Evolutionary conservation across 1,140 invertebrate genomes (phyloP), one percentile per base, ranked within the genome.

Genomic region (Hydropsyche tenuis): DNA sequence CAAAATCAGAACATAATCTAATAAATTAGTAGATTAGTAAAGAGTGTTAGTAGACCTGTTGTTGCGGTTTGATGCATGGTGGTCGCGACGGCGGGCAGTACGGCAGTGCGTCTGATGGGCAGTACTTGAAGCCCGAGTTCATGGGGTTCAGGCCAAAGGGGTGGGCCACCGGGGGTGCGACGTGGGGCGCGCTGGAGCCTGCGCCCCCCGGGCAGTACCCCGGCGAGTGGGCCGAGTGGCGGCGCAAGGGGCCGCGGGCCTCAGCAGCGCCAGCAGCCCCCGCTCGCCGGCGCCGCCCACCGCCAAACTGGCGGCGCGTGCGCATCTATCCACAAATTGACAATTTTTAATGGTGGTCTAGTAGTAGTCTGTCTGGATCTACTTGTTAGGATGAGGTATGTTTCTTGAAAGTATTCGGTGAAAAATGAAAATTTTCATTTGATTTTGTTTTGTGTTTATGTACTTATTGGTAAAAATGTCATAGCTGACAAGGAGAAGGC

Each of bases 71-170:
- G 25, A 42, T 20, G 60, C 42, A 45, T 78, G n/a, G 81, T 5
- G 66, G 78, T 69, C 84, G 77, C 14, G 83, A 85, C 0, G 85
- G 84, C 5, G 84, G 84, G 72, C 84, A 85, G 75, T 86, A 86
- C 1, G 85, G 83, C 73, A 85, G 79, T 7, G 85, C 84, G 72
- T 85, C 84, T 1, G 84, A 84, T 0, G 84, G 84, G 75, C 83
- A 84, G 79, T 85, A 84, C 37, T 84, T 82, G 78, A 85, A 84
- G 75, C 83, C 82, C 3, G 42, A 30, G 22, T 30, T 56, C 7
- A 63, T 27, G 20, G 12, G 23, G 1, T 37, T 22, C 62, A 23
- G 53, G 9, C 51, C 51, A 18, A 56, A 56, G 16, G 51, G 51
- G 23, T 48, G 56, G 12, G 12, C 37, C 5, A 20, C 64, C 25